Base-by-base conservation (phyloP, 1,140 invertebrate genomes). In the Zelostemma sp. region DNA sequence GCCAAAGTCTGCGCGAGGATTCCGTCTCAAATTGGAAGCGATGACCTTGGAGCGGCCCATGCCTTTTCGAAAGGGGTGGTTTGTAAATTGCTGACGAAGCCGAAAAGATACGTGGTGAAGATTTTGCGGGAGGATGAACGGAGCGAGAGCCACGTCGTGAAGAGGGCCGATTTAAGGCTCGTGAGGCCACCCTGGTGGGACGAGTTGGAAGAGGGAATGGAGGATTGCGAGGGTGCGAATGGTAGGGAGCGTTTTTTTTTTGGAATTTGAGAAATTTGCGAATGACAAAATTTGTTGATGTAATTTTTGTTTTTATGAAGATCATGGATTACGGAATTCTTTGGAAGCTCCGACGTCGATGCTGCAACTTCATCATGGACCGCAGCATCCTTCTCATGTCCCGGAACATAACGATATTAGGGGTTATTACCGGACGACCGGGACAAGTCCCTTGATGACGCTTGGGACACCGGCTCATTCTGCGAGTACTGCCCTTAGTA, bases 131-230 rank as follows among this genome's bases (percentile, higher is more conserved):
- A 85, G 14, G 80, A 79, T 15, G 84, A 84, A 66, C 78, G 74
- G 76, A 84, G 70, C 84, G 80, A 80, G 16, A 80, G 85, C 71
- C 82, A 84, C 59, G 87, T 90, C 66, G 91, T 96, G 47, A 93
- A 93, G 73, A 87, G 97, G 21, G 94, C 96, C 1, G 95, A 97
- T 80, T 82, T 98, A 31, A 88, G 97, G n/a, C 88, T 98, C 1
- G 82, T 98, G 51, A 89, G 93, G 76, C 95, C 96, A 9, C 97
- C 97, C 0, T 99, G 97, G 97, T 94, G 91, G 85, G 96, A 98
- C 75, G 97, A 99, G 83, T 84, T 98, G 40, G 94, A 95, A 75
- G 93, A 93, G 48, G 80, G 75, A 8, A 49, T 83, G 62, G 80
- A 83, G 50, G 80, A 83, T 31, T 75, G 68, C 54, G 80, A 83